Percentiles rank a stretch among this genome's conserved stretches.
phyloP scores from a whole-genome alignment of 2,113 vertebrate genomes.

The Neoarius graeffei region DNA sequence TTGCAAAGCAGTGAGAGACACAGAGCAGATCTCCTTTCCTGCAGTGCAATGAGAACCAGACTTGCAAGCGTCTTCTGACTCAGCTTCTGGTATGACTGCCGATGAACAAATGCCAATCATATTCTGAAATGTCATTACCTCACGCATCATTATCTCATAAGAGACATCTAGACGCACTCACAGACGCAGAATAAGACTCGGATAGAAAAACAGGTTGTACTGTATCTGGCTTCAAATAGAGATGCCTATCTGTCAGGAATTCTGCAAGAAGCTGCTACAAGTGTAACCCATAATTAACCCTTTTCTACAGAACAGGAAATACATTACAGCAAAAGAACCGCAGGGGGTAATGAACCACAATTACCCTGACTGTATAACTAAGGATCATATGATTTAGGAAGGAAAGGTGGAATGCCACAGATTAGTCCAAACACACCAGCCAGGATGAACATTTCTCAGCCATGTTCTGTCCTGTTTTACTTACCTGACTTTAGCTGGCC shows the following conservation, averaged over 20 bases:
- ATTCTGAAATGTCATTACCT: slow-evolving; percentile 5
- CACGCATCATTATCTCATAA: slow-evolving; percentile 16
- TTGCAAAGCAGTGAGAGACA: slow-evolving; percentile 13
- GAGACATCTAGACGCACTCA: slow-evolving; percentile 16
- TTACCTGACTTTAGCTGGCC: slow-evolving; percentile 62
- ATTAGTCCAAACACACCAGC: neutral
- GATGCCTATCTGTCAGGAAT: slow-evolving; percentile 44
- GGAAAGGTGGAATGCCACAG: neutral
- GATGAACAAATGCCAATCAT: slow-evolving; percentile 28
- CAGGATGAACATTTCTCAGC: too few relatives aligned
- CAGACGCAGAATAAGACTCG: neutral
- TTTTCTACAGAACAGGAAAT: slow-evolving; percentile 8
- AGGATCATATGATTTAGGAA: neutral
- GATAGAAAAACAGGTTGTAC: neutral
- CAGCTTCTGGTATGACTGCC: slow-evolving; percentile 17
- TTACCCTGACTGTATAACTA: slow-evolving; percentile 4
- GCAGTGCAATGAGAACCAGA: slow-evolving; percentile 32
- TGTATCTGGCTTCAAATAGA: slow-evolving; percentile 9
- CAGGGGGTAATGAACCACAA: neutral
- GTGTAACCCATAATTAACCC: neutral
- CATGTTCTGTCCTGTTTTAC: neutral
- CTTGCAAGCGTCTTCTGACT: slow-evolving; percentile 6
- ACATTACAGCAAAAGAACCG: neutral
- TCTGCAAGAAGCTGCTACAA: slow-evolving; percentile 35
- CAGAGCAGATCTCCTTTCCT: slow-evolving; percentile 18